Percentiles rank a stretch among this genome's conserved stretches.
Evolutionary conservation across 2,113 vertebrate species (phyloP).

Genomic region (Dasyurus viverrinus): DNA sequence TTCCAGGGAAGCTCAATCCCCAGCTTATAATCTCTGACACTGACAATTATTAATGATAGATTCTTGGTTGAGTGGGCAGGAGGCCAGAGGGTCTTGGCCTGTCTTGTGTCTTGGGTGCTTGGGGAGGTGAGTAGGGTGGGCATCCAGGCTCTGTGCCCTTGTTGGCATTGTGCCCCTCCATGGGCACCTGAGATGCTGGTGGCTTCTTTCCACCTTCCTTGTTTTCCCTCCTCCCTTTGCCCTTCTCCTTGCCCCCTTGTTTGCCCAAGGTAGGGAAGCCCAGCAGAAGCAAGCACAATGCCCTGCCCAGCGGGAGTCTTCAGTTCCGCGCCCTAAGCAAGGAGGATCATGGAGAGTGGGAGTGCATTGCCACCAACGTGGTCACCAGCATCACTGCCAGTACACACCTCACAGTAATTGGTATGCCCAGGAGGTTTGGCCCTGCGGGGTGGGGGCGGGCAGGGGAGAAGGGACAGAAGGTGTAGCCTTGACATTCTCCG

Average conservation of each 20-base stretch:
- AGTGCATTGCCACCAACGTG: slow-evolving; percentile 97
- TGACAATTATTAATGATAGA: neutral
- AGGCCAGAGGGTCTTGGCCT: fast-evolving
- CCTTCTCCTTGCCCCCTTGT: slow-evolving; percentile 65
- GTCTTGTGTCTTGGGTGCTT: neutral
- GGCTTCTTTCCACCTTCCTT: slow-evolving; percentile 12
- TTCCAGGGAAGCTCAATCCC: neutral
- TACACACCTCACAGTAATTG: slow-evolving; percentile 97
- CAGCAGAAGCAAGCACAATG: slow-evolving; percentile 98
- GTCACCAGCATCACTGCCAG: slow-evolving; percentile 99
- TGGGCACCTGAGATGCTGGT: slow-evolving; percentile 9
- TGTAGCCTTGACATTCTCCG: neutral
- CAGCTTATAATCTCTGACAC: neutral
- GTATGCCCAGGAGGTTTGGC: slow-evolving; percentile 72
- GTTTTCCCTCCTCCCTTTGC: neutral
- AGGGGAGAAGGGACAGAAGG: no score
- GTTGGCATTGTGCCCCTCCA: neutral
- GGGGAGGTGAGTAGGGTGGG: neutral
- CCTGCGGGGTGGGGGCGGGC: neutral
- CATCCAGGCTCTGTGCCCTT: neutral
- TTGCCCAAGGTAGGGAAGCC: slow-evolving; percentile 97
- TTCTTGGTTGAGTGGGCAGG: neutral
- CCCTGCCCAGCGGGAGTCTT: slow-evolving; percentile 96
- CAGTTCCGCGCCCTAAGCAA: slow-evolving; percentile 98
- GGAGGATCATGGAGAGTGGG: slow-evolving; percentile 99